phyloP scores from a whole-genome alignment of 2,888 invertebrate genomes.

The Mesodorylaimus sp. region DNA sequence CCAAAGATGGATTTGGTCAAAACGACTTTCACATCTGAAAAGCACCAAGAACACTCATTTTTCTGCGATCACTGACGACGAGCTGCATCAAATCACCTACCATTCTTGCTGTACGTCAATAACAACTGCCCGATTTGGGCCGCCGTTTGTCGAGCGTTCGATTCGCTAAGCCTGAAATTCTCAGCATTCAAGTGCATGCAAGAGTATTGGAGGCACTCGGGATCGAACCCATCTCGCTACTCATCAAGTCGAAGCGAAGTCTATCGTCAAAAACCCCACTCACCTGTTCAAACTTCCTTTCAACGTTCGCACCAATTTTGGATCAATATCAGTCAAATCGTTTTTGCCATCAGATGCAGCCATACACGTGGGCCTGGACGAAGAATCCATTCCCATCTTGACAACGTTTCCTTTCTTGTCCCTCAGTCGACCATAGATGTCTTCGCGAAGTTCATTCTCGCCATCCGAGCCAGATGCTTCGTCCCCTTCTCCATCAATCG shows the following conservation, averaged over 20 bases:
- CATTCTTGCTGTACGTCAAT: no score
- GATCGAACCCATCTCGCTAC: no score
- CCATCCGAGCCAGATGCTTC: slow-evolving; percentile 10
- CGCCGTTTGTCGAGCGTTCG: no score
- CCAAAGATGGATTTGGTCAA: slow-evolving; percentile 51
- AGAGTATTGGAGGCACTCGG: no score
- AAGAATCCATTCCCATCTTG: no score
- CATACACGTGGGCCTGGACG: no score
- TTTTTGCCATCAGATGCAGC: slow-evolving; percentile 20
- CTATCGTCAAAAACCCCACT: neutral
- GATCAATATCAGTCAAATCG: slow-evolving; percentile 29
- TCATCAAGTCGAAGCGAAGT: no score
- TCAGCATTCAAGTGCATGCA: no score
- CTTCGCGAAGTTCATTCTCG: slow-evolving; percentile 46
- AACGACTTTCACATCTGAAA: slow-evolving; percentile 44
- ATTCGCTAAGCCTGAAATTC: no score
- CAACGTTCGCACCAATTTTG: slow-evolving; percentile 45
- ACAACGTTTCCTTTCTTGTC: slow-evolving; percentile 59
- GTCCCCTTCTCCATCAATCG: neutral
- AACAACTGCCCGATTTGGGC: no score
- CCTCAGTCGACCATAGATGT: slow-evolving; percentile 74
- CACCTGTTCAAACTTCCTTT: slow-evolving; percentile 56
- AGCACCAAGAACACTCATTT: slow-evolving; percentile 39
- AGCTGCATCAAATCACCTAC: slow-evolving; percentile 15
- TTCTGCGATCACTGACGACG: no score